Evolutionary conservation across 2,113 vertebrate genomes (phyloP).

Genomic region (Zosterops lateralis): DNA sequence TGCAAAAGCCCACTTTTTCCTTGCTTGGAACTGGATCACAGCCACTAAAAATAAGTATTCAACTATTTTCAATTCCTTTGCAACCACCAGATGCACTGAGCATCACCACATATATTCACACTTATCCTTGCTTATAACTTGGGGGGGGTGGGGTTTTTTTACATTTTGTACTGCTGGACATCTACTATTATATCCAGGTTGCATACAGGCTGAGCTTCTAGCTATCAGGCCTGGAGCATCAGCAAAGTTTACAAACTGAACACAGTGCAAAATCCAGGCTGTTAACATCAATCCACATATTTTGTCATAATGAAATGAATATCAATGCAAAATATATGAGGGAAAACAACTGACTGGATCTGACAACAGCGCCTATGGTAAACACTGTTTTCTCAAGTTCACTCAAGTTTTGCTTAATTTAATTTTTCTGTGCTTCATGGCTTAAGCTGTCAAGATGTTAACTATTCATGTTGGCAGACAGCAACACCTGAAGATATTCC

Average conservation of each 20-base stretch:
- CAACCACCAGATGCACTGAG: neutral
- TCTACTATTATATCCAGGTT: neutral
- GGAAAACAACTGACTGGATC: neutral
- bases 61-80: neutral
- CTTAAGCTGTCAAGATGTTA: constrained; percentile 9
- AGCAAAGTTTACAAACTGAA: neutral
- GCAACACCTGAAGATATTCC: neutral
- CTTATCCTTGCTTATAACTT: neutral
- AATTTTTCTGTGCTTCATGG: neutral
- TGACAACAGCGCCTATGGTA: neutral
- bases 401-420: neutral
- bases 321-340: neutral
- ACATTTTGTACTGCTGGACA: neutral
- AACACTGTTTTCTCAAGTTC: neutral
- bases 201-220: neutral
- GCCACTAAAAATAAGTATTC: neutral
- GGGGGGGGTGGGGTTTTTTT: neutral
- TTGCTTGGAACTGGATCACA: neutral
- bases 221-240: neutral
- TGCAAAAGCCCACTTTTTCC: neutral
- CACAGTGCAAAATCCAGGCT: neutral
- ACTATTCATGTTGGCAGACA: neutral
- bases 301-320: neutral
- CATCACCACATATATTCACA: neutral
- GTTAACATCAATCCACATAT: neutral